These are phyloP conservation scores for Rhabdophis nuchalis DNA, from an alignment of 2,797 vertebrate genomes.

Conservation along the genomic window DNA sequence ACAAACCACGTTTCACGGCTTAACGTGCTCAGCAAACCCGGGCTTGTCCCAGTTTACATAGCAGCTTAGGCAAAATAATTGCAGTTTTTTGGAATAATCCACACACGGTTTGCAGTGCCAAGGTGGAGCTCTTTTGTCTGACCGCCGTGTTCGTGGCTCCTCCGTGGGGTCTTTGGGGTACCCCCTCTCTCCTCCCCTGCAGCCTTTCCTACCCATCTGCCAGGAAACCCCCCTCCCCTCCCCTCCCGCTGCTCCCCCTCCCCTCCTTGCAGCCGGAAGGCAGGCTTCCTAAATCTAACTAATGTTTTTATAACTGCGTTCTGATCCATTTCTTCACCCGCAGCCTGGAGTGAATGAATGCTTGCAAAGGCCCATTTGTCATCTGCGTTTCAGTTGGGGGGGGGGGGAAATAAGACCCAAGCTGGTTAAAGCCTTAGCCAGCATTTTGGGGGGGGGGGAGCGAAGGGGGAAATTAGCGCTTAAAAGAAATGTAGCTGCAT, in stretches of 20 bases:
- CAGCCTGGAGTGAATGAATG: neutral
- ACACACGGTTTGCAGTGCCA: neutral
- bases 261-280: neutral
- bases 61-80: neutral
- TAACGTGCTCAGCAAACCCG: neutral
- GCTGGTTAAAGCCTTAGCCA: neutral
- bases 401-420: neutral
- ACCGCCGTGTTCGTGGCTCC: too few species aligned
- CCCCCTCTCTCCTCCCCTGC: too few species aligned
- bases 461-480: too few species aligned
- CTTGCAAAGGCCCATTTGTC: neutral
- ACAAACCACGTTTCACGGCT: neutral
- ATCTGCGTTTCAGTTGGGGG: neutral
- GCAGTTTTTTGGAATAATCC: neutral
- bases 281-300: neutral
- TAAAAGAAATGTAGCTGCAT: too few species aligned
- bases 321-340: neutral
- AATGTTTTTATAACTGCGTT: conserved; percentile 1
- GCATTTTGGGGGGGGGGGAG: too few species aligned
- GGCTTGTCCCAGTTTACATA: neutral
- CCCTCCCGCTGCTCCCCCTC: neutral
- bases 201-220: rapidly evolving
- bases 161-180: neutral
- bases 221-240: rapidly evolving
- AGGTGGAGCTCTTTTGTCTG: neutral